Conservation (phyloP, 1,140 invertebrate genomes). For the Lepidurus apus region DNA sequence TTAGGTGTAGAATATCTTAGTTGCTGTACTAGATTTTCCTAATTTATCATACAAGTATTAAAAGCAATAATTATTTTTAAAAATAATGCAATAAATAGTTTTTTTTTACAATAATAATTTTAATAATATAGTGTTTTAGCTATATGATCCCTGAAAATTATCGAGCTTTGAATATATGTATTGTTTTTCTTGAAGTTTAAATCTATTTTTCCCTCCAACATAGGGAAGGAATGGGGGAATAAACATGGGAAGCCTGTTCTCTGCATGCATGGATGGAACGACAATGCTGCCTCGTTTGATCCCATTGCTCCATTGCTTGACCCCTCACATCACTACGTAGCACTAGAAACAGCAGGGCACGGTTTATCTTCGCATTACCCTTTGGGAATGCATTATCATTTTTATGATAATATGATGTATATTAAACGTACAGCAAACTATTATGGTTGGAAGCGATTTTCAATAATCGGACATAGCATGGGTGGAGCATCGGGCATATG, state of each 20-base stretch:
- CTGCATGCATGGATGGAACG: slow-evolving; percentile 65
- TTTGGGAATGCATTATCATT: slow-evolving; percentile 39
- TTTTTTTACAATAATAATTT: not conserved
- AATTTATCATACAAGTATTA: too few relatives aligned
- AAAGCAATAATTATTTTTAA: not conserved
- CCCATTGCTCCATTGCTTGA: slow-evolving; percentile 42
- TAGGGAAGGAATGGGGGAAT: slow-evolving; percentile 60
- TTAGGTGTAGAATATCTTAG: too few relatives aligned
- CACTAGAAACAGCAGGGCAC: slow-evolving; percentile 44
- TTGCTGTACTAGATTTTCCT: not conserved
- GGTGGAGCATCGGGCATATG: slow-evolving; percentile 43
- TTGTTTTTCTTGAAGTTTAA: too few relatives aligned
- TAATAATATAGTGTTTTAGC: not conserved
- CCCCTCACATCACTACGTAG: slow-evolving; percentile 32
- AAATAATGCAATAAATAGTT: not conserved
- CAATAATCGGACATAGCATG: slow-evolving; percentile 45
- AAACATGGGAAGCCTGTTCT: slow-evolving; percentile 58
- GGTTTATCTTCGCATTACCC: slow-evolving; percentile 43
- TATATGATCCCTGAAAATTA: too few relatives aligned
- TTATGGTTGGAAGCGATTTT: slow-evolving; percentile 44
- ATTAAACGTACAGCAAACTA: slow-evolving; percentile 41
- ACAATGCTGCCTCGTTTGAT: slow-evolving; percentile 47
- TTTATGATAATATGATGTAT: slow-evolving; percentile 39
- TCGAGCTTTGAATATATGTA: too few relatives aligned
- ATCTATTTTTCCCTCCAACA: too few relatives aligned